Evolutionary conservation across 2,888 invertebrate species (phyloP), one percentile per base, ranked within the genome.

Genomic region (Epistrophe eligans): DNA sequence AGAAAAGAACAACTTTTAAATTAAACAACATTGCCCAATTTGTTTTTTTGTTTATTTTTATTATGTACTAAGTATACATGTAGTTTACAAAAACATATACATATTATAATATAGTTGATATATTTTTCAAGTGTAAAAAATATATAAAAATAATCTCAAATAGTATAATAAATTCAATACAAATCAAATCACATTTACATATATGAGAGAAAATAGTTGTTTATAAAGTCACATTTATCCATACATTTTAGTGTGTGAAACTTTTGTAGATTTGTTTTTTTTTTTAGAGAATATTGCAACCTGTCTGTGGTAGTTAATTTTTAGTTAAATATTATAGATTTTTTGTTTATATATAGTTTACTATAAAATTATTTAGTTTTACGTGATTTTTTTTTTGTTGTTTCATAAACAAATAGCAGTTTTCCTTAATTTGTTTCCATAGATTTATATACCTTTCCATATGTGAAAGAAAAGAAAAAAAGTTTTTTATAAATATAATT

Each of bases 271-370:
- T 83, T 79, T 62, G 19, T 38, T 62, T 64, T 40, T 19, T 67
- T 87, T 83, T 83, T 83, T 89, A 89, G 79, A 72, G 85, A 89
- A 84, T 91, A 91, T 91, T 90, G 92, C 91, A 92, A 92, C 90
- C 90, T 91, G 91, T 92, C 92, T 92, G 92, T 92, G 92, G 92
- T 92, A 92, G 92, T 92, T 92, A 92, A 92, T 91, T 91, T 91
- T 92, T 92, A 92, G 92, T 92, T 91, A 90, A 91, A 91, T 89
- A 84, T 74, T 70, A 71, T 58, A 80, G 55, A 40, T 79, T 62
- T 62, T 77, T 76, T 35, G 35, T 35, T 52, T 77, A 73, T 81
- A 57, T 64, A 50, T 82, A 82, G 57, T 82, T 64, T 71, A 77
- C 77, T 55, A 24, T 81, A 85, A 67, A 57, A 73, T 81, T 82